Evolutionary conservation across 2,888 invertebrate genomes (phyloP).

Genomic region (Pseudococcus viburni): DNA sequence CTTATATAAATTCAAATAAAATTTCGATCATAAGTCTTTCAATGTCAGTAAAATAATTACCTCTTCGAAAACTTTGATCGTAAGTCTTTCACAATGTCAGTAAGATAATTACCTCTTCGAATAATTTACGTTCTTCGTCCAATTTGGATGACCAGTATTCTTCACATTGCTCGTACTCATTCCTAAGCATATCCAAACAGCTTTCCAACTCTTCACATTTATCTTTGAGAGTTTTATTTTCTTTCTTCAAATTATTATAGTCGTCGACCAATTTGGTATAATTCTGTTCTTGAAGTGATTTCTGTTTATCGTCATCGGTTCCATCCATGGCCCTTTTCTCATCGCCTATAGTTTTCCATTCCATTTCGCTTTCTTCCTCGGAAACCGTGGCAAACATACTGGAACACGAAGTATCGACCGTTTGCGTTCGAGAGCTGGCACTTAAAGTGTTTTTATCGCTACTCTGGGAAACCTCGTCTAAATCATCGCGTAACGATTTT

Average conservation of each 20-base stretch:
- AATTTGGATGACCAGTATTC: constrained; percentile 89
- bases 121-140: constrained; percentile 82
- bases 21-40: neutral
- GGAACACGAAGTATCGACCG: constrained; percentile 36
- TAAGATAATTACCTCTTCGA: constrained; percentile 75
- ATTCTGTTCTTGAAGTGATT: neutral
- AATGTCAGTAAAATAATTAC: neutral
- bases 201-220: constrained; percentile 79
- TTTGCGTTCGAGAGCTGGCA: constrained; percentile 32
- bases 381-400: constrained; percentile 60
- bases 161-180: constrained; percentile 87
- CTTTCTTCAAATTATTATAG: constrained; percentile 41
- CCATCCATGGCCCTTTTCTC: neutral
- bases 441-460: constrained; percentile 32
- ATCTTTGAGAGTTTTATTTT: constrained; percentile 67
- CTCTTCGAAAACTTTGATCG: constrained; percentile 73
- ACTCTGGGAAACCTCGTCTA: constrained; percentile 9
- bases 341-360: constrained; percentile 61
- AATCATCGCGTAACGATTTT: constrained; percentile 12
- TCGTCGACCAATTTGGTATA: constrained; percentile 48
- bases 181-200: constrained; percentile 81
- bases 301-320: neutral
- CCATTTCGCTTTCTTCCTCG: constrained; percentile 62
- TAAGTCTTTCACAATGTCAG: too few relatives aligned
- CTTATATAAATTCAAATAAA: too few relatives aligned